Percentiles rank a stretch among this genome's conserved stretches.
These are phyloP conservation scores for Macrocentrus cingulum DNA, from an alignment of 1,140 invertebrate species.

Conservation along the genomic window DNA sequence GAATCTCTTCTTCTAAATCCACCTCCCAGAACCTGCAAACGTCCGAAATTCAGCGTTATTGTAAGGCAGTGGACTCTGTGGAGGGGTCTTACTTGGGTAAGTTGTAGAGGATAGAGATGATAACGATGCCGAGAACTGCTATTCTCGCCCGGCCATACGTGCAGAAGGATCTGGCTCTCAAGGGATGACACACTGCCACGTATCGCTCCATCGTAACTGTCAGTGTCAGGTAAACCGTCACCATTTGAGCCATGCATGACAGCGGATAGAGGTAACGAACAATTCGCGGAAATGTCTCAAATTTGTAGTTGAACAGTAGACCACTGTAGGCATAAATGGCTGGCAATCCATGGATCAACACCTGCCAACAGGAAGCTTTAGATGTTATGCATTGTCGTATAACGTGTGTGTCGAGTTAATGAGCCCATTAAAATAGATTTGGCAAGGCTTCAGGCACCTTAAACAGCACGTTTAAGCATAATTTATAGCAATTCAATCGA, in stretches of 20 bases:
- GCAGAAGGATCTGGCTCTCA: slow-evolving; percentile 84
- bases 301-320: slow-evolving; percentile 75
- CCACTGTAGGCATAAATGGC: slow-evolving; percentile 81
- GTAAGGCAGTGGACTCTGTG: too few species aligned
- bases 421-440: too few species aligned
- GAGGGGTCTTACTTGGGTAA: slow-evolving; percentile 68
- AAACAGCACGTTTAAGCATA: too few species aligned
- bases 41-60: slow-evolving; percentile 13
- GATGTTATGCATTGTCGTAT: too few species aligned
- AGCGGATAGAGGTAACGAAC: slow-evolving; percentile 84
- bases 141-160: slow-evolving; percentile 85
- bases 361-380: slow-evolving; percentile 42
- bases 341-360: slow-evolving; percentile 84
- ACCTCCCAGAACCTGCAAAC: slow-evolving; percentile 68
- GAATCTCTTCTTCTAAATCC: slow-evolving; percentile 52
- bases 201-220: slow-evolving; percentile 95
- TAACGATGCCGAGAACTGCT: slow-evolving; percentile 80
- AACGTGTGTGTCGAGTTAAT: too few species aligned
- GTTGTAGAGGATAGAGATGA: slow-evolving; percentile 87
- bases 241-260: slow-evolving; percentile 85
- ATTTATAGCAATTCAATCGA: too few species aligned
- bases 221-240: slow-evolving; percentile 92
- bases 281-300: slow-evolving; percentile 76
- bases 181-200: slow-evolving; percentile 93
- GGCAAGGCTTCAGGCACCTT: too few species aligned